Base-by-base conservation (phyloP, 2,888 invertebrate species). In the Mimas tiliae region DNA sequence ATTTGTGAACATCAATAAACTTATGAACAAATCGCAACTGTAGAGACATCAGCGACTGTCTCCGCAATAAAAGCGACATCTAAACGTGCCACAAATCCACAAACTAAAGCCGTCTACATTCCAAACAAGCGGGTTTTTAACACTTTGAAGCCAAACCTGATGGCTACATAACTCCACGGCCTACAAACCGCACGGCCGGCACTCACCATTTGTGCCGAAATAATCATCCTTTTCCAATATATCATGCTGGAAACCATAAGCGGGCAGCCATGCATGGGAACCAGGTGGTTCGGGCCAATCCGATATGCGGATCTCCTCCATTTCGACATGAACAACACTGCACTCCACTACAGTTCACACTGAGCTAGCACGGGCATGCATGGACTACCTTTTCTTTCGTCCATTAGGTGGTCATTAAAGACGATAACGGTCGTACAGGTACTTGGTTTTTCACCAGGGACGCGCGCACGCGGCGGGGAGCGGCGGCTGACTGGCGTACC, bases 241-340 rank as follows among this genome's bases (percentile, higher is more conserved):
- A 69, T 95, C 95, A 86, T 95, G 95, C 91, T 96, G 95, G 93
- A 95, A 96, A 78, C 96, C 96, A 85, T 96, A 96, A 78, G 96
- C 96, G 76, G 96, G 96, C 89, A 96, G 94, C 96, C 96, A 96
- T 81, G 96, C 95, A 93, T 96, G 96, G 82, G 95, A 95, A 78
- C 96, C 96, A 79, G 95, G 95, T 75, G 95, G 95, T 81, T 95
- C 95, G 66, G 95, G 95, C 96, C 96, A 96, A 83, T 95, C 95
- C 87, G 95, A 95, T 76, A 95, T 95, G 79, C 95, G 95, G 83
- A 95, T 94, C 86, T 96, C 95, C 87, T 95, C 95, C 94, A 95
- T 93, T 78, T 82, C 80, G 79, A 83, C 91, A 91, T 90, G 75
- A 89, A 89, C 90, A 86, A 88, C 92, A 90, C 91, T 89, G 89